Evolutionary conservation across 1,140 invertebrate genomes (phyloP).

Genomic region (Zaprionus ornatus): DNA sequence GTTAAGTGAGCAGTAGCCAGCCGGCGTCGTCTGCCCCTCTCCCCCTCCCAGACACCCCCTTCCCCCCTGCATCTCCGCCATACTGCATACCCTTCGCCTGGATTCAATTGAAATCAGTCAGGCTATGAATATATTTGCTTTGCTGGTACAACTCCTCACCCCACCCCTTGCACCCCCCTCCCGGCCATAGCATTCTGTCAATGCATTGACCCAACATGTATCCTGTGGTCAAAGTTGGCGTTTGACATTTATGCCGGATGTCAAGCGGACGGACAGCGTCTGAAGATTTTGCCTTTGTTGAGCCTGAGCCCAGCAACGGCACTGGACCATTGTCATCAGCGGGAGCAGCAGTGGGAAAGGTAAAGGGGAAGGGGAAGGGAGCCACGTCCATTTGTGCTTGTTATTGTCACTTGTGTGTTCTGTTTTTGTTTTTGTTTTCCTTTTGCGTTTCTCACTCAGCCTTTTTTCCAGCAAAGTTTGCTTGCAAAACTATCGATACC

Average conservation of each 20-base stretch:
- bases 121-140: slow-evolving; percentile 73
- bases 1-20: slow-evolving; percentile 47
- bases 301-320: background rate
- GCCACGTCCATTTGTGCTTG: slow-evolving; percentile 52
- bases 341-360: background rate
- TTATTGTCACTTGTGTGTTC: slow-evolving; percentile 34
- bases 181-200: slow-evolving; percentile 35
- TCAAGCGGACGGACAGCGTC: slow-evolving; percentile 51
- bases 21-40: background rate
- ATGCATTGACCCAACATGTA: slow-evolving; percentile 69
- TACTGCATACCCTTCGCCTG: background rate
- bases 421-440: slow-evolving; percentile 37
- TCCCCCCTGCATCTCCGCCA: background rate
- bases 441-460: slow-evolving; percentile 72
- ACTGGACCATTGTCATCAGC: slow-evolving; percentile 63
- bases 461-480: slow-evolving; percentile 39
- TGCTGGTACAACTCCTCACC: slow-evolving; percentile 8
- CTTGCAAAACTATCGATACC: slow-evolving; percentile 65
- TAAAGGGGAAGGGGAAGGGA: too few species aligned
- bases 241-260: slow-evolving; percentile 82
- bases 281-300: slow-evolving; percentile 49
- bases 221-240: slow-evolving; percentile 77
- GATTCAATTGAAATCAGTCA: slow-evolving; percentile 47
- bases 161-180: background rate
- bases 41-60: background rate